phyloP scores from a whole-genome alignment of 1,140 invertebrate species.

The Drosophila murphyi region DNA sequence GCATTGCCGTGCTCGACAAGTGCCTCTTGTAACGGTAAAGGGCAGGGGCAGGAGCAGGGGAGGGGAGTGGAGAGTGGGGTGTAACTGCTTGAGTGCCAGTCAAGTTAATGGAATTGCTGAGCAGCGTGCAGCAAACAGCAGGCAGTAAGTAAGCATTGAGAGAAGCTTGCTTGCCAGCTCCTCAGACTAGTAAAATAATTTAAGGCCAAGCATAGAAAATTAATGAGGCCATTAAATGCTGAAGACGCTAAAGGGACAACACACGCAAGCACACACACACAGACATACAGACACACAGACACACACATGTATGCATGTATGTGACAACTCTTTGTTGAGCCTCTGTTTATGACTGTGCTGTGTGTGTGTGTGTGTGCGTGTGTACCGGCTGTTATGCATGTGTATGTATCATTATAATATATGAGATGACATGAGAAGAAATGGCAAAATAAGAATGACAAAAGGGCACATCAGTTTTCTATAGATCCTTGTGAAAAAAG shows the following conservation, averaged over 20 bases:
- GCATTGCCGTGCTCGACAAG: slow-evolving; percentile 9
- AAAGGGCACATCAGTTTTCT: slow-evolving; percentile 17
- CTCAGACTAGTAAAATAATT: slow-evolving; percentile 70
- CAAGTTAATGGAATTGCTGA: slow-evolving; percentile 81
- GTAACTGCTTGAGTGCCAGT: slow-evolving; percentile 24
- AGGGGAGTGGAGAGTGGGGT: too few relatives aligned
- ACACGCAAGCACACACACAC: slow-evolving; percentile 32
- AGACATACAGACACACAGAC: slow-evolving; percentile 3
- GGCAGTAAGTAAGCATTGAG: slow-evolving; percentile 12
- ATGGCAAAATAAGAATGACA: slow-evolving; percentile 2
- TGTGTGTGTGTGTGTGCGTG: slow-evolving; percentile 38
- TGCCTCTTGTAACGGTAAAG: not conserved
- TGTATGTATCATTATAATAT: slow-evolving; percentile 58
- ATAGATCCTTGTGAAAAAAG: not conserved
- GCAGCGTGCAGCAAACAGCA: slow-evolving; percentile 41
- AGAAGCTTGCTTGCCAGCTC: slow-evolving; percentile 12
- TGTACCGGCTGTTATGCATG: slow-evolving; percentile 46
- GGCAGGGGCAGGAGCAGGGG: not conserved
- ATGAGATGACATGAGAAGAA: slow-evolving; percentile 42
- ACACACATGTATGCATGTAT: slow-evolving; percentile 28
- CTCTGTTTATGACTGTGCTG: slow-evolving; percentile 60
- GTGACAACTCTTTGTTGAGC: slow-evolving; percentile 75
- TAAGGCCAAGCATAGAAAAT: slow-evolving; percentile 83
- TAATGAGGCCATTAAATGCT: slow-evolving; percentile 83
- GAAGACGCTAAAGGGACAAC: slow-evolving; percentile 75